Percentiles rank a stretch among this genome's conserved stretches.
Conservation (phyloP, 35 echinoderm and acorn worm species). For the Apostichopus californicus region DNA sequence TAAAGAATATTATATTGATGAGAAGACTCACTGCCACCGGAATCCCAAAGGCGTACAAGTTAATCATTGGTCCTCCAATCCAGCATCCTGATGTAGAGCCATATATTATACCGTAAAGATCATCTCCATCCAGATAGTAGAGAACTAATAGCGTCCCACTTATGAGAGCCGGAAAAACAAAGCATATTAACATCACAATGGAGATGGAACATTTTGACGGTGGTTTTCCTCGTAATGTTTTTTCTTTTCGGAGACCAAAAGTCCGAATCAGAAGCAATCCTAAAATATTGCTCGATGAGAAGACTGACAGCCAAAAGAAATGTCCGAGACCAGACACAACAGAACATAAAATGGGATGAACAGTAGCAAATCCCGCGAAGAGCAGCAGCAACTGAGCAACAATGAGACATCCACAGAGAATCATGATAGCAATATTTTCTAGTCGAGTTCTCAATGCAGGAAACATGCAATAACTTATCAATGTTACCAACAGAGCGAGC, state of each 20-base stretch:
- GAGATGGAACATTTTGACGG: not conserved
- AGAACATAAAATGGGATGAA: not conserved
- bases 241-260: not conserved
- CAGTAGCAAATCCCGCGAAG: not conserved
- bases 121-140: not conserved
- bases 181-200: not conserved
- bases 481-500: not conserved
- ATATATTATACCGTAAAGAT: not conserved
- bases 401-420: not conserved
- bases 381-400: not conserved
- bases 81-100: constrained; percentile 31
- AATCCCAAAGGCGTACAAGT: constrained; percentile 42
- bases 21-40: constrained; percentile 47
- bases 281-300: not conserved
- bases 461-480: constrained; percentile 13
- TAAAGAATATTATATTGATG: constrained; percentile 30
- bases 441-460: not conserved
- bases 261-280: not conserved
- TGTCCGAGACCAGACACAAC: not conserved
- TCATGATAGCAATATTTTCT: not conserved
- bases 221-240: constrained; percentile 3
- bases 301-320: constrained; percentile 18
- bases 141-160: not conserved
- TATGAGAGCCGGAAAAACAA: not conserved
- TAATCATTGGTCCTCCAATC: constrained; percentile 44